Base-by-base conservation (phyloP, 2,888 invertebrate species). In the Rotaria sp. region DNA sequence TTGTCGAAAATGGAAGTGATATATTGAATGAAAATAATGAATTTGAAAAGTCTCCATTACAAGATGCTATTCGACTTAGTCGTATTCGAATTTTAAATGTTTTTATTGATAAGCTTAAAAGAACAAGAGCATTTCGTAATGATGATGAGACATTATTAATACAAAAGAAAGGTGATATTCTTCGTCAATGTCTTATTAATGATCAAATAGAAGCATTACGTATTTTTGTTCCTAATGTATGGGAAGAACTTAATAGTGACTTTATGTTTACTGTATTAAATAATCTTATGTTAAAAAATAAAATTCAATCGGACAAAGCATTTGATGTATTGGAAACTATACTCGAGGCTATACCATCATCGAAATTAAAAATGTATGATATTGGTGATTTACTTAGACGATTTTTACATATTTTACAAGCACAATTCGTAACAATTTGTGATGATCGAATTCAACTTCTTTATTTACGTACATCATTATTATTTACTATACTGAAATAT, bases 241-340 rank as follows among this genome's bases (percentile, higher is more conserved):
- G 84, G 84, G 84, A 84, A 52, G 84, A 55, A 55, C 35, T 84
- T 26, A 52, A 84, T 21, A 52, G 50, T 38, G 84, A 84, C 35
- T 52, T 84, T 52, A 52, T 84, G 35, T 50, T 84, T 52, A 45
- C 55, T 26, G 55, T 84, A 30, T 84, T 84, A 24, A 84, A 84
- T 35, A 84, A 84, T 84, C 30, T 84, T 26, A 84, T 84, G 84
- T 55, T 84, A 38, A 84, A 84, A 52, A 84, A 84, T 55, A 84
- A 84, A 52, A 55, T 84, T n/a, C 84, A 52, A 52, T 84, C 84
- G 11, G 84, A 84, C 35, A 55, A 84, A 84, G 35, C 84, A 50
- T 50, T 55, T 84, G 84, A 84, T 38, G 50, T 50, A 26, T 38
- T 84, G 35, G 52, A 84, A 50, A 38, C 55, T 13, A 84, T 84